Evolutionary conservation across 2,113 vertebrate species (phyloP), one percentile per base, ranked within the genome.

Genomic region (Oncorhynchus keta): DNA sequence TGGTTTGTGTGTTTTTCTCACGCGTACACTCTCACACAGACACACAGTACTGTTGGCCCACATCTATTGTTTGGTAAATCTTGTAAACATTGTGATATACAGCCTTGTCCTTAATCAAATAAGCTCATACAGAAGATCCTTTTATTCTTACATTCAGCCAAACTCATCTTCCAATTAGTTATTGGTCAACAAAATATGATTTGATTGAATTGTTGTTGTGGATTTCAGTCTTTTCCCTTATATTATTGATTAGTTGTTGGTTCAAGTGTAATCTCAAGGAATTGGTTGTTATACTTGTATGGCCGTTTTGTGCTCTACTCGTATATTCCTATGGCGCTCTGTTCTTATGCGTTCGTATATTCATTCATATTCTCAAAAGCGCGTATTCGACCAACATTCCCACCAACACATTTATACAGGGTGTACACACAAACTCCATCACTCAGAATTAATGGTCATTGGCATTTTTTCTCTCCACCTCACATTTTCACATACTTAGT

Each of bases 401-500:
- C 66, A 45, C 39, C 39, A 9, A 45, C 39, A 35, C 26, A 18
- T n/a, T 18, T 68, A 30, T 32, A 18, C 26, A 18, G 4, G 26
- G 72, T 57, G 5, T n/a, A n/a, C 69, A n/a, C 35, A 70, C 39
- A 70, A 14, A 70, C 45, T 20, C 39, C 4, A 70, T 12, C 2
- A 55, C 16, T 45, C 39, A 45, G 9, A 45, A 45, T 9, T 45
- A 45, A 45, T 18, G 51, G 51, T 55, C 13, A 5, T 68, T 79
- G 84, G 82, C 78, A 65, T 74, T 20, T 68, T 68, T 14, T 45
- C 8, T 45, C 39, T 45, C 39, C 39, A 45, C 8, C 68, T 61
- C 35, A 65, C 45, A 39, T 80, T 75, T 80, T 79, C 79, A 55
- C 75, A 75, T 64, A 32, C 83, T 80, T 69, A 49, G 75, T 32